Conservation (phyloP, 2,113 vertebrate species). For the Callaeas wilsoni region DNA sequence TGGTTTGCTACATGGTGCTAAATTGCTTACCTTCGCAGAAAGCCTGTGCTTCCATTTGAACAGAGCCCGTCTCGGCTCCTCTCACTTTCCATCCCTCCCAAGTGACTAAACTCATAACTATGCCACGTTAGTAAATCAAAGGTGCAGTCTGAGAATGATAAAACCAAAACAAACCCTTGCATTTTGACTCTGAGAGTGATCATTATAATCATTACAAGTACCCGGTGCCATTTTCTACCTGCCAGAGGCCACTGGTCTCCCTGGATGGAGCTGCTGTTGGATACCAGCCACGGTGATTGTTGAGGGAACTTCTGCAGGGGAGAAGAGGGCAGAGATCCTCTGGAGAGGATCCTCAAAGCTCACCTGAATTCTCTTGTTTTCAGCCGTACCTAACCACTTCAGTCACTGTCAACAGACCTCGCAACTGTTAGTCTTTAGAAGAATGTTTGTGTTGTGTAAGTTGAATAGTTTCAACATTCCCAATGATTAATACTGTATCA, state of each 20-base stretch:
- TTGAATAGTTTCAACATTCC: background rate
- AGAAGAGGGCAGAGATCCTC: background rate
- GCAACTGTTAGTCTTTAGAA: background rate
- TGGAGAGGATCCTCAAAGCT: background rate
- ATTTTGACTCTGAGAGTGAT: background rate
- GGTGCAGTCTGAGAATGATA: background rate
- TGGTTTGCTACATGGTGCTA: background rate
- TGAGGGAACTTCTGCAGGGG: background rate
- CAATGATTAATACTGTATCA: accelerated
- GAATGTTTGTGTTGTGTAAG: background rate
- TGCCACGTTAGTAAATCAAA: background rate
- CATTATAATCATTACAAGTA: accelerated
- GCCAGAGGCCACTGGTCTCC: accelerated
- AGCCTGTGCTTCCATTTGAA: background rate
- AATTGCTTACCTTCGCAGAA: background rate
- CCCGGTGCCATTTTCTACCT: background rate
- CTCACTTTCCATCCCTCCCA: background rate
- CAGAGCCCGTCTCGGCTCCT: background rate
- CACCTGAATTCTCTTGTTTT: background rate
- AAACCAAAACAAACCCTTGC: background rate
- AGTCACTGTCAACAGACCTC: background rate
- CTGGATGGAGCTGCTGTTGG: background rate
- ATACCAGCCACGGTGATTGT: background rate
- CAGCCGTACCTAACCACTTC: background rate
- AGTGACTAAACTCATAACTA: background rate